Evolutionary conservation across 2,888 invertebrate species (phyloP).

Genomic region (Trichopoda pennipes): DNA sequence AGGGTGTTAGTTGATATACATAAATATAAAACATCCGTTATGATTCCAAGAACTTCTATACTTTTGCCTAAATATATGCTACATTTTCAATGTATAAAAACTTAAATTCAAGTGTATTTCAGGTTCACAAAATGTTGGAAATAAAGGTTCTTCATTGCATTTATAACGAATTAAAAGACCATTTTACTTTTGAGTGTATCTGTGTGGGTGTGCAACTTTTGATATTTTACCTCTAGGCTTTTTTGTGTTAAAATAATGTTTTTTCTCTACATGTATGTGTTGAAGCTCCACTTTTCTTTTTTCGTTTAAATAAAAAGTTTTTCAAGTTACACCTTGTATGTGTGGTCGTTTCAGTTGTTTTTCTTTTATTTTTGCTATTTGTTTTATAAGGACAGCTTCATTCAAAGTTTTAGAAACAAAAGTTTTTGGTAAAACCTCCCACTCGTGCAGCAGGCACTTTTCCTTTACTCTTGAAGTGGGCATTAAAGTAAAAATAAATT

Average conservation of each 20-base stretch:
- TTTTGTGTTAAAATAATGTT: slow-evolving; percentile 37
- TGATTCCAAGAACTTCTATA: slow-evolving; percentile 21
- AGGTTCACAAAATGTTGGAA: slow-evolving; percentile 34
- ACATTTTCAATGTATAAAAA: slow-evolving; percentile 4
- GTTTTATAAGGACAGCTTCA: slow-evolving; percentile 34
- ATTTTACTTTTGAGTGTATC: neutral
- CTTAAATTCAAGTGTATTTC: neutral
- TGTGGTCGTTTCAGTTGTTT: neutral
- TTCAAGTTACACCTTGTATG: slow-evolving; percentile 14
- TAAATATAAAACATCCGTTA: slow-evolving; percentile 5
- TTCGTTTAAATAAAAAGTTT: neutral
- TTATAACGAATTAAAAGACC: slow-evolving; percentile 45
- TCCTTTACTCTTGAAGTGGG: slow-evolving; percentile 51
- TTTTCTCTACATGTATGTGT: slow-evolving; percentile 16
- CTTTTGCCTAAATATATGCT: slow-evolving; percentile 40
- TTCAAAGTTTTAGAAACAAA: slow-evolving; percentile 63
- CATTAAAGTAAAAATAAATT: slow-evolving; percentile 56
- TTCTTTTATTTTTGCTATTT: slow-evolving; percentile 18
- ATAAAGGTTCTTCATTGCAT: slow-evolving; percentile 26
- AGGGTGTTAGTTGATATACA: neutral
- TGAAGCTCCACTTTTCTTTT: slow-evolving; percentile 30
- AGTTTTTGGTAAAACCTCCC: slow-evolving; percentile 43
- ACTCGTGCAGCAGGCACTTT: neutral
- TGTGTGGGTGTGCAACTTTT: slow-evolving; percentile 37
- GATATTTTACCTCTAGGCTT: slow-evolving; percentile 46